phyloP scores from a whole-genome alignment of 2,113 vertebrate species.

The Illadopsis cleaveri region DNA sequence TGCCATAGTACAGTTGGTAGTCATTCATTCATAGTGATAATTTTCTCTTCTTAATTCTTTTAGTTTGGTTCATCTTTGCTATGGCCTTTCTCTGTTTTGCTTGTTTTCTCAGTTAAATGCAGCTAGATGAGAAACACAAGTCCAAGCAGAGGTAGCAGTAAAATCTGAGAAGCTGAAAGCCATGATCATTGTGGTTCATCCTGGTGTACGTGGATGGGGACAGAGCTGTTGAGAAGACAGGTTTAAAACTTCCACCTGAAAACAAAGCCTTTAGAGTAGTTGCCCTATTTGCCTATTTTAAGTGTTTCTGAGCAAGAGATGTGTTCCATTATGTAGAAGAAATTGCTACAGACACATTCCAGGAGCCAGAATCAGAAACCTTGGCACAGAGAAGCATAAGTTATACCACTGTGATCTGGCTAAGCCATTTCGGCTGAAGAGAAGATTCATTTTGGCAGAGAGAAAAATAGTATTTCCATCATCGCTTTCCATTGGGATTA shows the following conservation, averaged over 20 bases:
- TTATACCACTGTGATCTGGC: background rate
- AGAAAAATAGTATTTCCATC: slow-evolving; percentile 11
- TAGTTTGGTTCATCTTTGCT: background rate
- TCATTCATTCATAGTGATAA: background rate
- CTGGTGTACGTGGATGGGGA: fast-evolving
- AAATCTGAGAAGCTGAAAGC: background rate
- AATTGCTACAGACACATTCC: background rate
- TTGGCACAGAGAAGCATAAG: background rate
- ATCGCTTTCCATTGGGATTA: slow-evolving; percentile 3
- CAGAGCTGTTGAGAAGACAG: background rate
- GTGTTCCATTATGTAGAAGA: background rate
- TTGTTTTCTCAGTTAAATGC: background rate
- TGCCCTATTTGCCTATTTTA: background rate
- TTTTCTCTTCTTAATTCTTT: background rate
- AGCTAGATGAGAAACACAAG: background rate
- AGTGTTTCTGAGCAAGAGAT: background rate
- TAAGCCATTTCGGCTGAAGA: background rate
- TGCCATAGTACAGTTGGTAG: background rate
- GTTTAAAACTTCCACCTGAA: background rate
- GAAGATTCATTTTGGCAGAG: slow-evolving; percentile 16
- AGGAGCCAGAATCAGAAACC: background rate
- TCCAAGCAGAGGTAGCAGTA: background rate
- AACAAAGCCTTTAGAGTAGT: background rate
- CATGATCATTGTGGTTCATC: background rate
- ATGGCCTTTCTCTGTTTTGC: background rate